Percentiles rank a stretch among this genome's conserved stretches.
Conservation (phyloP, 2,113 vertebrate species). For the Odobenus rosmarus region DNA sequence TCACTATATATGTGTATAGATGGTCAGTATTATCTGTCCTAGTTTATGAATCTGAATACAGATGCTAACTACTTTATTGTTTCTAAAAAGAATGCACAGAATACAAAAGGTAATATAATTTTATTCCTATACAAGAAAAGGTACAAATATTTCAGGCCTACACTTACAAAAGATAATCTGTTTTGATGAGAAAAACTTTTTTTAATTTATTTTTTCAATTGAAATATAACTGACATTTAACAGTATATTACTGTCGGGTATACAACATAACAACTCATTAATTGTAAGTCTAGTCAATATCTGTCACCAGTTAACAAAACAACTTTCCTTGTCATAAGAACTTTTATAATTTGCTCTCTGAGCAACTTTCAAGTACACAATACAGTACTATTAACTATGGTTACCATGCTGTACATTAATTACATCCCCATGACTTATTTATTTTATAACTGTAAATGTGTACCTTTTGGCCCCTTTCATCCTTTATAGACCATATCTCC, state of each 20-base stretch:
- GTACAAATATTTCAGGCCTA: slow-evolving; percentile 5
- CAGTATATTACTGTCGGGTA: neutral
- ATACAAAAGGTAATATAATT: slow-evolving; percentile 12
- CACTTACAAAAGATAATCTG: neutral
- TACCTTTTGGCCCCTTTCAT: neutral
- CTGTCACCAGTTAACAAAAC: neutral
- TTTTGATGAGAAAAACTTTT: neutral
- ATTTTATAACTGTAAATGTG: neutral
- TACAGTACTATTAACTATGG: neutral
- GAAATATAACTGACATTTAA: neutral
- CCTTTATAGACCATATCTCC: neutral
- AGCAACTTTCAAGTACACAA: neutral
- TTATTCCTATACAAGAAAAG: slow-evolving; percentile 19
- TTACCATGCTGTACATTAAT: neutral
- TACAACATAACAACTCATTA: neutral
- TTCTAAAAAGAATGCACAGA: neutral
- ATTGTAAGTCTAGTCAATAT: neutral
- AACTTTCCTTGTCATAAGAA: neutral
- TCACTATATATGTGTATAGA: neutral
- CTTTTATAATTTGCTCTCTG: neutral
- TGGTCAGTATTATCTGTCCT: neutral
- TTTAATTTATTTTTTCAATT: neutral
- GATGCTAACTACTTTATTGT: neutral
- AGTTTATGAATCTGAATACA: slow-evolving; percentile 26
- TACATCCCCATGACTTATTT: neutral